phyloP scores from a whole-genome alignment of 2,797 vertebrate species.

The Centroberyx gerrardi region DNA sequence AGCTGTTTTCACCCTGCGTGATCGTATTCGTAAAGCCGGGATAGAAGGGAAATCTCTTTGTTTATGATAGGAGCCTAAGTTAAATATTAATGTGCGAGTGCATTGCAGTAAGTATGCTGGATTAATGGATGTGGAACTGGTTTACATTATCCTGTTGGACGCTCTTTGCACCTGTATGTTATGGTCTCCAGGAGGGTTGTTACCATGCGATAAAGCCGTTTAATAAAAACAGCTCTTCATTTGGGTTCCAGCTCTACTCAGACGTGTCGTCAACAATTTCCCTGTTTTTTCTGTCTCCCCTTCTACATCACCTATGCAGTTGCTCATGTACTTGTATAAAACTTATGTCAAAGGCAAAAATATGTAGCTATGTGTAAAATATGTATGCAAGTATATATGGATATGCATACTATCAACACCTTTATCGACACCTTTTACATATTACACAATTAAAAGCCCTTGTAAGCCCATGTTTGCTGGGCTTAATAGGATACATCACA shows the following conservation, averaged over 20 bases:
- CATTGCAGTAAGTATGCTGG: conserved; percentile 23
- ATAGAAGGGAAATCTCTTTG: conserved; percentile 23
- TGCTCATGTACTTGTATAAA: not conserved
- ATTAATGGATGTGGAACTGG: conserved; percentile 34
- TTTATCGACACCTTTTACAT: no score
- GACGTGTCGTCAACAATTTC: no score
- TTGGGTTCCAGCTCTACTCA: conserved; percentile 1
- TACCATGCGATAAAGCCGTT: conserved; percentile 20
- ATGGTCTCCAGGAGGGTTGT: conserved; percentile 20
- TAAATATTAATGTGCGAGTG: conserved; percentile 58
- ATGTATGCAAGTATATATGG: not conserved
- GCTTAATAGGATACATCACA: not conserved
- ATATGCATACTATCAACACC: no score
- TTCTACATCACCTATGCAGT: not conserved
- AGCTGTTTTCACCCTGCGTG: not conserved
- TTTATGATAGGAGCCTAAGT: conserved; percentile 47
- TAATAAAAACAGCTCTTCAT: conserved; percentile 19
- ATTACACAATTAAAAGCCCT: not conserved
- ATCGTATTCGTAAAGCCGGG: conserved; percentile 7
- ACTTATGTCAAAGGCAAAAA: conserved; percentile 4
- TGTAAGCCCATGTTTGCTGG: not conserved
- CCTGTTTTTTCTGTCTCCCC: not conserved
- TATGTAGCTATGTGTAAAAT: not conserved
- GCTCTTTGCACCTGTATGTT: conserved; percentile 42
- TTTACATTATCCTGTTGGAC: conserved; percentile 23